Evolutionary conservation across 2,797 vertebrate genomes (phyloP).

Genomic region (Columba guinea): DNA sequence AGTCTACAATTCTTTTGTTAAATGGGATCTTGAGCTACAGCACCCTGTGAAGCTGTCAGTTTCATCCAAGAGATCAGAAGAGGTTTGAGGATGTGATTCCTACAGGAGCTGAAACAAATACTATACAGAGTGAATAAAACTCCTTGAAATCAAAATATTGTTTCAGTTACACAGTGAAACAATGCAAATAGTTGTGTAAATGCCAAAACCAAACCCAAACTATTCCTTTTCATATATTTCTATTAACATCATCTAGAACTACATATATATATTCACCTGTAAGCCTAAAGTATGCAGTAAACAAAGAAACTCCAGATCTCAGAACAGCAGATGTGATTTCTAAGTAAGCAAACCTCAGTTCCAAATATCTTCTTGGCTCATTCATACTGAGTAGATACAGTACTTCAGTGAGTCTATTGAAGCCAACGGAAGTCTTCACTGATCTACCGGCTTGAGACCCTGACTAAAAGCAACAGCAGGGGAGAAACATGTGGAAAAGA

Average conservation of each 20-base stretch:
- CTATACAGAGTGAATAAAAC: background rate
- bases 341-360: background rate
- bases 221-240: background rate
- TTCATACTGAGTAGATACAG: fast-evolving
- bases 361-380: background rate
- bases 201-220: background rate
- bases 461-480: background rate
- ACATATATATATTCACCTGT: background rate
- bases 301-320: background rate
- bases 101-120: background rate
- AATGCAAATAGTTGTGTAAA: background rate
- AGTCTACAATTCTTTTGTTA: background rate
- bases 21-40: background rate
- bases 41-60: background rate
- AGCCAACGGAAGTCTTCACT: background rate
- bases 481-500: background rate
- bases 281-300: background rate
- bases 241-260: background rate
- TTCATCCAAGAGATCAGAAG: background rate
- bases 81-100: background rate
- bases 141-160: background rate
- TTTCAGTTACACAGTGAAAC: background rate
- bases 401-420: background rate
- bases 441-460: background rate
- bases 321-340: background rate